Evolutionary conservation across 2,797 vertebrate species (phyloP), one percentile per base, ranked within the genome.

Genomic region (Harpagifer antarcticus): DNA sequence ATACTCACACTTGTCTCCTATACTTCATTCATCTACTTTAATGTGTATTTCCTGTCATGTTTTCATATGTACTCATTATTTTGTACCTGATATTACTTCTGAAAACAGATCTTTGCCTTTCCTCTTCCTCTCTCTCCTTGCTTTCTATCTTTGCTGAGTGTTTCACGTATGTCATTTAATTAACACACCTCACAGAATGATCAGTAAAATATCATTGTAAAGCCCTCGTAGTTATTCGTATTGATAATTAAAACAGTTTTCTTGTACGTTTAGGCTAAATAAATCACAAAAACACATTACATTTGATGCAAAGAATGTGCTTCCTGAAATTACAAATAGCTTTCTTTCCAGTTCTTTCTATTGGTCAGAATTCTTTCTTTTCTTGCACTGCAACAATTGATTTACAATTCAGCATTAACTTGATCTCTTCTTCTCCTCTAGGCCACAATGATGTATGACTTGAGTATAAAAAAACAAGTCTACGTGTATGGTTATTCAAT

Each of bases 361-460:
- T 49, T 40, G 12, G 8, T 15, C 57, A 6, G 14, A 13, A 17
- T 45, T 19, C 8, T 9, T 31, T 9, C 40, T 50, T 43, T 4
- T 42, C 20, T 13, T 14, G 43, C 37, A 43, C 27, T 20, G 5
- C 16, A 4, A 4, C 27, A 65, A 15, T 54, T 66, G 15, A 66
- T 33, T 47, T 52, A 49, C 17, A 52, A 2, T 10, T 6, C 20
- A 2, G 12, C 15, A 8, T 14, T 76, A 49, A 73, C 52, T 19
- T n/a, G 8, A 65, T 16, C 8, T 2, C 78, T 65, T 73, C 20
- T 23, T 52, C 17, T 76, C 33, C 27, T 23, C 58, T 49, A 95
- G 95, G 0, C 86, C 58, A 91, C 85, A 1, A 0, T 94, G 45
- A 4, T 90, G 55, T 87, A 81, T 57, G 74, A 81, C 48, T 17